Evolutionary conservation across 1,140 invertebrate species (phyloP).

Genomic region (Pteromalus puparum): DNA sequence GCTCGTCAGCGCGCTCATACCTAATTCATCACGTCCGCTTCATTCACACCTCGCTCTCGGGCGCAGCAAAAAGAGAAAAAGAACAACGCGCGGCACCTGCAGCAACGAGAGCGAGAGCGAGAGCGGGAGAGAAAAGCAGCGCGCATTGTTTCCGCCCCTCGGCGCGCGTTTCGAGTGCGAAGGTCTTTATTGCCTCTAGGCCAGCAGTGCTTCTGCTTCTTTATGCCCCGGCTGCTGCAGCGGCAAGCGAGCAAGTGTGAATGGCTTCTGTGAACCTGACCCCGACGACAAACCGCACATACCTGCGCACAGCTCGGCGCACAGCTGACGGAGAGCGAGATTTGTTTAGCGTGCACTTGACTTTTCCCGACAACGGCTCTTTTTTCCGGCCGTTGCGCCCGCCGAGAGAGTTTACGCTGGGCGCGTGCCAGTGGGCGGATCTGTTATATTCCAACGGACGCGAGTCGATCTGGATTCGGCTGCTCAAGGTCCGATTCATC

Average conservation of each 20-base stretch:
- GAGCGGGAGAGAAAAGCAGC: not conserved
- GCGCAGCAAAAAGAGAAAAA: not conserved
- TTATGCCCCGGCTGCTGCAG: not conserved
- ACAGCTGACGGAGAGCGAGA: not conserved
- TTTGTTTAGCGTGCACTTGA: not conserved
- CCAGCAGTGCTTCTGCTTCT: conserved; percentile 35
- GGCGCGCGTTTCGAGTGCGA: conserved; percentile 27
- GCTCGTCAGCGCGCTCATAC: not conserved
- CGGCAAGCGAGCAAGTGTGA: too few relatives aligned
- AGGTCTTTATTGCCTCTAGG: conserved; percentile 63
- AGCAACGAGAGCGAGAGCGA: not conserved
- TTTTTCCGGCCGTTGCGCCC: not conserved
- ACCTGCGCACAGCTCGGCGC: not conserved
- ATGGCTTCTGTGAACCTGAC: conserved; percentile 67
- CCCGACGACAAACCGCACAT: not conserved
- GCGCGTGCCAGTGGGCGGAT: conserved; percentile 17
- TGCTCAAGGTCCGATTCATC: too few relatives aligned
- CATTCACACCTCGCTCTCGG: not conserved
- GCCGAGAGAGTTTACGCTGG: conserved; percentile 2
- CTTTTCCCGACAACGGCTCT: not conserved
- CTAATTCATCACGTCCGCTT: not conserved
- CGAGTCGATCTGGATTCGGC: too few relatives aligned
- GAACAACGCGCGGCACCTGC: not conserved
- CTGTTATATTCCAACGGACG: not conserved
- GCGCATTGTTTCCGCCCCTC: conserved; percentile 5